A percentile compares a stretch with the other conserved stretches of the same genome.
Evolutionary conservation across 2,888 invertebrate species (phyloP).

Genomic region (Acleris holmiana): DNA sequence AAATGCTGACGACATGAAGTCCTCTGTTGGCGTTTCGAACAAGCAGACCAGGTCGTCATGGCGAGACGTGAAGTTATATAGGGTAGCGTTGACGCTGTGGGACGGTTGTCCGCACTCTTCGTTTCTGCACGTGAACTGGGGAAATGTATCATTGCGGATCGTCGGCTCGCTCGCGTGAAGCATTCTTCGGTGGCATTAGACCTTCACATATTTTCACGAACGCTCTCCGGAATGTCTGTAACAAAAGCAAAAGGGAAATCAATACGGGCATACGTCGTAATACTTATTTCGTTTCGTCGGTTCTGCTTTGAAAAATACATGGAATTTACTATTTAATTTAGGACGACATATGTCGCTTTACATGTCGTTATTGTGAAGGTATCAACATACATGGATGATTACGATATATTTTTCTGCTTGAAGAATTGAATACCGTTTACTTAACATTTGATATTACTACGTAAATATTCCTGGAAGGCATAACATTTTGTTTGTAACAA

Average conservation of each 20-base stretch:
- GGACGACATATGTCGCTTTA: too few species aligned
- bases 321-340: too few species aligned
- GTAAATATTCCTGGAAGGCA: too few species aligned
- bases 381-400: too few species aligned
- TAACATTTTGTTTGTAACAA: too few species aligned
- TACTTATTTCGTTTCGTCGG: too few species aligned
- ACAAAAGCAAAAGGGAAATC: slow-evolving; percentile 7
- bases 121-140: slow-evolving; percentile 16
- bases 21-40: slow-evolving; percentile 36
- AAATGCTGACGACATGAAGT: slow-evolving; percentile 56
- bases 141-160: slow-evolving; percentile 22
- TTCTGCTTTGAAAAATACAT: not conserved
- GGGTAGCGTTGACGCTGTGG: slow-evolving; percentile 19
- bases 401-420: too few species aligned
- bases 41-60: slow-evolving; percentile 35
- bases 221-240: slow-evolving; percentile 16
- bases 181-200: slow-evolving; percentile 35
- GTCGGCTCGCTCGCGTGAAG: slow-evolving; percentile 33
- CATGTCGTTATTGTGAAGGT: too few species aligned
- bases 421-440: too few species aligned
- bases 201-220: slow-evolving; percentile 31
- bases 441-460: too few species aligned
- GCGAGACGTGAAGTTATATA: slow-evolving; percentile 24
- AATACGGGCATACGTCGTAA: too few species aligned
- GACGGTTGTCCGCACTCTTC: slow-evolving; percentile 11